Conservation (phyloP, 2,888 invertebrate genomes). For the Archips crataeganus region DNA sequence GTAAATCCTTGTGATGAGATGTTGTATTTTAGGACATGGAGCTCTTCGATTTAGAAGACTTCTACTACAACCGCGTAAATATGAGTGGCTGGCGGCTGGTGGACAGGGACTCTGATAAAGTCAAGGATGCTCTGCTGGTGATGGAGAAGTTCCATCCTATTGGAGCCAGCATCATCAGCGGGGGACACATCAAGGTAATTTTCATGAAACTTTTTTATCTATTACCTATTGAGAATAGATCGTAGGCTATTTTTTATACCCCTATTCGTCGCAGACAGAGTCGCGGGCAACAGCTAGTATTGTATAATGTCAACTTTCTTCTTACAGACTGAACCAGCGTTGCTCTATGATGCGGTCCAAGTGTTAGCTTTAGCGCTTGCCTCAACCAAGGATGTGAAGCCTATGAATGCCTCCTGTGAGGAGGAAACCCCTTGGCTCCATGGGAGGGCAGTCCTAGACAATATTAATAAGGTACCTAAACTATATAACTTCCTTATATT, state of each 20-base stretch:
- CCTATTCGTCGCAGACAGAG: no score
- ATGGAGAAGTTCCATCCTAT: slow-evolving; percentile 96
- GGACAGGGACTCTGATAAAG: slow-evolving; percentile 91
- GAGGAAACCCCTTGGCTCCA: slow-evolving; percentile 92
- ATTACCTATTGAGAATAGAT: no score
- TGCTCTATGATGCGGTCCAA: slow-evolving; percentile 94
- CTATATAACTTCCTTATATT: no score
- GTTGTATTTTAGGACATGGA: slow-evolving; percentile 90
- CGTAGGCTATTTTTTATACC: no score
- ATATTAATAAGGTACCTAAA: slow-evolving; percentile 68
- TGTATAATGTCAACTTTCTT: no score
- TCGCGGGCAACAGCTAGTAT: no score
- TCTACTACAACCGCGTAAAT: slow-evolving; percentile 97
- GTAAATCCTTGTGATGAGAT: not conserved
- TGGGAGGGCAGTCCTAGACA: slow-evolving; percentile 80
- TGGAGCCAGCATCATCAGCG: slow-evolving; percentile 91
- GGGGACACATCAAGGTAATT: slow-evolving; percentile 79
- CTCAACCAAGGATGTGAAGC: slow-evolving; percentile 89
- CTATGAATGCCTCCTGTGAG: slow-evolving; percentile 93
- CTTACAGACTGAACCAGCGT: slow-evolving; percentile 92
- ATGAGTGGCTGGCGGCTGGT: slow-evolving; percentile 97
- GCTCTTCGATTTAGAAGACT: slow-evolving; percentile 95
- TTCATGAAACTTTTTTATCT: no score
- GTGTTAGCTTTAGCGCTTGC: slow-evolving; percentile 92
- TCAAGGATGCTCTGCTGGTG: slow-evolving; percentile 90